phyloP scores from a whole-genome alignment of 2,113 vertebrate species.

The Corydoras maculifer region DNA sequence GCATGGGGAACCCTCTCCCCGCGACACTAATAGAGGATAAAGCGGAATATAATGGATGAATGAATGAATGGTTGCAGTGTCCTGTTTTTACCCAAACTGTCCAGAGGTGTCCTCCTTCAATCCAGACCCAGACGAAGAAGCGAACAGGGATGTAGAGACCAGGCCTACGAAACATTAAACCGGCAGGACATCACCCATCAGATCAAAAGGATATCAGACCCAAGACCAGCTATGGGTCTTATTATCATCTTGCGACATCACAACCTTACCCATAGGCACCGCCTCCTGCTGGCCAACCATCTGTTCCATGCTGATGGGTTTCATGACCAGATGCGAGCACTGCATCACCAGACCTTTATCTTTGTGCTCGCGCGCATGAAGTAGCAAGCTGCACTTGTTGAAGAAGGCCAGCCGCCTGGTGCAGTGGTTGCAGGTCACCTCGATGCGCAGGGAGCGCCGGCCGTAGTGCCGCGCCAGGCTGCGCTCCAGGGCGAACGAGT shows the following conservation, averaged over 20 bases:
- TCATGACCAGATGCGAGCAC: conserved; percentile 93
- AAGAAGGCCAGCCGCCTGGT: conserved; percentile 91
- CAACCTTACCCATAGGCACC: conserved; percentile 55
- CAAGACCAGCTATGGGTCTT: neutral
- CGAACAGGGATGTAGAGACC: conserved; percentile 34
- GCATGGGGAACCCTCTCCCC: no score
- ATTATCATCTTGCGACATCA: neutral
- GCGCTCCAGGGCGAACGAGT: conserved; percentile 86
- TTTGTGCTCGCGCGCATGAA: conserved; percentile 94
- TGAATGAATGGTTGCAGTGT: no score
- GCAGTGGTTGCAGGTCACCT: conserved; percentile 97
- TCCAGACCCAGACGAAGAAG: conserved; percentile 43
- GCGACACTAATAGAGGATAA: no score
- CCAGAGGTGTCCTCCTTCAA: no score
- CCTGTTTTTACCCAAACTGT: no score
- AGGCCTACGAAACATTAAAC: conserved; percentile 7
- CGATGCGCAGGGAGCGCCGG: conserved; percentile 87
- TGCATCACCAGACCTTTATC: conserved; percentile 95
- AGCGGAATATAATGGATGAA: no score
- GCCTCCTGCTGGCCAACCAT: conserved; percentile 88
- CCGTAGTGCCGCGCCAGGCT: conserved; percentile 89
- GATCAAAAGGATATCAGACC: neutral
- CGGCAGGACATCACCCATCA: no score
- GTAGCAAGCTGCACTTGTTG: conserved; percentile 93
- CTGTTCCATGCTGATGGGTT: conserved; percentile 84